Percentiles rank a stretch among this genome's conserved stretches.
These are phyloP conservation scores for Caenorhabditis japonica DNA, from an alignment of 2,888 invertebrate species.

Conservation along the genomic window DNA sequence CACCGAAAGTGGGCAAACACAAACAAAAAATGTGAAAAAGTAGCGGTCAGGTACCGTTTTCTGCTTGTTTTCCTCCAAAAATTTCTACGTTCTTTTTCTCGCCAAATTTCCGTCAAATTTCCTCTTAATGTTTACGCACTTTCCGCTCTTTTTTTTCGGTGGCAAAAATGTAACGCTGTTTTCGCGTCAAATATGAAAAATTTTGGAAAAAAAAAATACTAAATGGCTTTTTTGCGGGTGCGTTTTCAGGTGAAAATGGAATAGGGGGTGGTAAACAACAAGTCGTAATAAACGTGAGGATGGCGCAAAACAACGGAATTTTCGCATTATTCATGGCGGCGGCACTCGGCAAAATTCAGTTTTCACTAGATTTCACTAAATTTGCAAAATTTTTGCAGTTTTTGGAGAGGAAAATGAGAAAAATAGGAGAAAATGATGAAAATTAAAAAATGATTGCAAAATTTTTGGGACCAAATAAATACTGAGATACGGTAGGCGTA, in stretches of 20 bases:
- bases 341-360: slow-evolving; percentile 17
- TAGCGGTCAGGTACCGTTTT: slow-evolving; percentile 17
- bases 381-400: not conserved
- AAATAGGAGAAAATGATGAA: slow-evolving; percentile 1
- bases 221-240: too few species aligned
- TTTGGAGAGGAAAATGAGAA: not conserved
- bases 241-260: not conserved
- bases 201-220: too few species aligned
- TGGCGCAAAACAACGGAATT: slow-evolving; percentile 15
- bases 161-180: not conserved
- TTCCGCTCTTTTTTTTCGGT: not conserved
- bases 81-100: not conserved
- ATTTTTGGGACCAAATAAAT: not conserved
- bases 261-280: slow-evolving; percentile 1
- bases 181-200: too few species aligned
- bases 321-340: slow-evolving; percentile 28
- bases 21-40: too few species aligned
- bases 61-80: slow-evolving; percentile 21
- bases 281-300: slow-evolving; percentile 12
- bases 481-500: not conserved
- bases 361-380: not conserved
- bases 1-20: too few species aligned
- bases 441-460: not conserved
- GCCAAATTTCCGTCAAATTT: slow-evolving; percentile 24
- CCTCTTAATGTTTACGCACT: not conserved